Base-by-base conservation (phyloP, 2,888 invertebrate genomes). In the Ceriagrion tenellum region DNA sequence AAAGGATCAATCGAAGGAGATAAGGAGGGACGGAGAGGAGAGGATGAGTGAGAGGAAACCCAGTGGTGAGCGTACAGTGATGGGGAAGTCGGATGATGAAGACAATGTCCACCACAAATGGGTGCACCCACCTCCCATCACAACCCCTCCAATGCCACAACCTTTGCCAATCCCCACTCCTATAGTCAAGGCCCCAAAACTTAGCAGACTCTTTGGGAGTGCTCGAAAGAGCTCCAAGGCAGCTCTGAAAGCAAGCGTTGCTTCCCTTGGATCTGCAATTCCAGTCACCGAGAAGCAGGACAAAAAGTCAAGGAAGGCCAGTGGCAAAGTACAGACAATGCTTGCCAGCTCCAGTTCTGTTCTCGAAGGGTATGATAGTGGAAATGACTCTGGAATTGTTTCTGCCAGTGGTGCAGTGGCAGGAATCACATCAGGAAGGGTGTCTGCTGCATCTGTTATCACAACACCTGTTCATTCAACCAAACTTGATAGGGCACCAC, bases 341-440 rank as follows among this genome's bases (percentile, higher is more conserved):
- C 56, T 90, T 26, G 95, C 95, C 23, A 90, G 90, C 35, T 90
- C 90, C 23, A 95, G 98, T 26, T 93, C 93, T 47, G 93, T 69
- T n/a, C 93, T 93, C 2, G 98, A 98, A 96, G 98, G 98, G 12
- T 98, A 98, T 96, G 98, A 98, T 96, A 98, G 98, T 96, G 98
- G 98, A 0, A 98, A 98, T 96, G 98, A 98, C 96, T 98, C 98
- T 0, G 98, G 95, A 3, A 95, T 95, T n/a, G 95, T 95, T 63
- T 93, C 93, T 47, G 93, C 93, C 23, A 93, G 93, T 55, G 93
- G 93, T n/a, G 93, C 95, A 55, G 47, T 96, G 95, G 88, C 98
- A 2, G 98, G 98, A 0, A 97, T 98, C 30, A 98, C 98, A 26
- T 98, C 98, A 0, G 98, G 98, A 96, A 98, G 98, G 96, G 98